Conservation (phyloP, 1,140 invertebrate species). For the Drosophila sulfurigaster region DNA sequence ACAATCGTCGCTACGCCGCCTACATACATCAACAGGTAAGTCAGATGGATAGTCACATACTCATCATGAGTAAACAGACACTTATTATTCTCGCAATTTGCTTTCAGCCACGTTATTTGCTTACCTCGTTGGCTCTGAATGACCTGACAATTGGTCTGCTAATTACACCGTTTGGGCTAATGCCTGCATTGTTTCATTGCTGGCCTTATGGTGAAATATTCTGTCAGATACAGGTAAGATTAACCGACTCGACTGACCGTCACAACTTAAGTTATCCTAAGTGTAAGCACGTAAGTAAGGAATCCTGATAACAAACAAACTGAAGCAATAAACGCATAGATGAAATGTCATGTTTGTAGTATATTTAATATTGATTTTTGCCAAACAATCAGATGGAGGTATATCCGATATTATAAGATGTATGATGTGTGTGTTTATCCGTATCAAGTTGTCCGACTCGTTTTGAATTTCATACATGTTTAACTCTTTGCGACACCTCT, state of each 20-base stretch:
- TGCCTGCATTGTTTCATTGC: slow-evolving; percentile 92
- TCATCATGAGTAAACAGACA: not conserved
- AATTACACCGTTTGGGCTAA: slow-evolving; percentile 92
- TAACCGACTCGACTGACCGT: not conserved
- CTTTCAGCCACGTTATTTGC: slow-evolving; percentile 91
- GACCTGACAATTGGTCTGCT: slow-evolving; percentile 93
- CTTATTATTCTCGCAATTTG: not conserved
- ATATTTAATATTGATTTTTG: no score
- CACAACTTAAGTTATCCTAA: not conserved
- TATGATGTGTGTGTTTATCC: no score
- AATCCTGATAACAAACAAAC: no score
- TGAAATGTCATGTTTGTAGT: no score
- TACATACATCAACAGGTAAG: slow-evolving; percentile 94
- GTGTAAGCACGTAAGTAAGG: no score
- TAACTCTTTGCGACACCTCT: no score
- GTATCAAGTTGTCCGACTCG: no score
- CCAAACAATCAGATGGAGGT: no score
- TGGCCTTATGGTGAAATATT: slow-evolving; percentile 95
- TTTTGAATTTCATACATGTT: no score
- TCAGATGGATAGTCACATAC: not conserved
- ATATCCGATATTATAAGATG: no score
- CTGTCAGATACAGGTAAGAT: slow-evolving; percentile 93
- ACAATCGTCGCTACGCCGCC: slow-evolving; percentile 91
- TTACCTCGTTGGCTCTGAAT: slow-evolving; percentile 93
- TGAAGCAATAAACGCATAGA: no score